These are phyloP conservation scores for Blera fallax DNA, from an alignment of 2,888 invertebrate species.

Conservation along the genomic window DNA sequence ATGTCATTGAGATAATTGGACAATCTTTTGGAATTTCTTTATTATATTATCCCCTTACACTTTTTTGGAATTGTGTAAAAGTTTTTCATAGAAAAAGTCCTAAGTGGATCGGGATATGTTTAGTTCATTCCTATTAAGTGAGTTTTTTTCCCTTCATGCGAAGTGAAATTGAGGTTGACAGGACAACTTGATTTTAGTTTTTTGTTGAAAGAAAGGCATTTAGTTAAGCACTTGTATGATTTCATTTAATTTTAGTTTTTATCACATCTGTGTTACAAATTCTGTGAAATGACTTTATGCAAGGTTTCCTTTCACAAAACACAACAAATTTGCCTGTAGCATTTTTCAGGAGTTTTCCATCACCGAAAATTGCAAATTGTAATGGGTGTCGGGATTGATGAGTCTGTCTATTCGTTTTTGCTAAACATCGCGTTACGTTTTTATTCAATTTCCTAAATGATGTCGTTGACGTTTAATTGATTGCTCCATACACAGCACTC, in stretches of 20 bases:
- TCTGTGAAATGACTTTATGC: background rate
- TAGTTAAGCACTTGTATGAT: background rate
- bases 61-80: conserved; percentile 18
- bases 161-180: background rate
- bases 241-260: too few relatives aligned
- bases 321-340: too few relatives aligned
- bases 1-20: conserved; percentile 52
- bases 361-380: too few relatives aligned
- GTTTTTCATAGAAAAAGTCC: background rate
- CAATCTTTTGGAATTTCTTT: conserved; percentile 58
- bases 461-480: too few relatives aligned
- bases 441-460: too few relatives aligned
- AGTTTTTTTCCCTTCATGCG: background rate
- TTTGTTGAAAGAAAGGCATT: background rate
- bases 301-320: background rate
- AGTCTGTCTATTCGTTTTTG: too few relatives aligned
- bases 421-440: too few relatives aligned
- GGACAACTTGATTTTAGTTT: background rate
- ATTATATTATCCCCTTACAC: conserved; percentile 45
- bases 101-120: background rate
- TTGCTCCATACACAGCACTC: background rate
- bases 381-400: too few relatives aligned
- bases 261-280: background rate
- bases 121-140: background rate
- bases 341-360: too few relatives aligned